Percentiles rank a stretch among this genome's conserved stretches.
Conservation (phyloP, 2,113 vertebrate species). For the Atherinomorus stipes region DNA sequence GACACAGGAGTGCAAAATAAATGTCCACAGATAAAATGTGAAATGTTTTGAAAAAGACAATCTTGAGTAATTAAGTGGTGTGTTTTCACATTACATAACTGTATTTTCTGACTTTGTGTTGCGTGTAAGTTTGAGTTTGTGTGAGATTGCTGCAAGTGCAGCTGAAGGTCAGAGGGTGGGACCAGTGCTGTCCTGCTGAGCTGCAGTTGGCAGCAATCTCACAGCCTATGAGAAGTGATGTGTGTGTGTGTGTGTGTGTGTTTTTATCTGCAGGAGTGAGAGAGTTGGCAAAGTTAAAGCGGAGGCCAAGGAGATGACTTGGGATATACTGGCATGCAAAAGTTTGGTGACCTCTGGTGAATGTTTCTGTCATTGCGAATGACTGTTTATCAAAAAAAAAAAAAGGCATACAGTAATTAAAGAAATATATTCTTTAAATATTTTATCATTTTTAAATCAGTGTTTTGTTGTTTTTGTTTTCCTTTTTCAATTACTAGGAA, state of each 20-base stretch:
- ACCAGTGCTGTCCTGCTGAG: slow-evolving; percentile 46
- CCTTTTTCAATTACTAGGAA: too few relatives aligned
- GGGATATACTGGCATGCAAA: slow-evolving; percentile 29
- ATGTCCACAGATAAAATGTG: neutral
- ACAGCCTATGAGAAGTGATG: slow-evolving; percentile 30
- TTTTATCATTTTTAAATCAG: too few relatives aligned
- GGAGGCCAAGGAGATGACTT: slow-evolving; percentile 19
- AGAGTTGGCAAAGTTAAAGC: slow-evolving; percentile 7
- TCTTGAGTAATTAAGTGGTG: neutral
- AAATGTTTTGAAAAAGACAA: neutral
- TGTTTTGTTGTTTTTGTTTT: too few relatives aligned
- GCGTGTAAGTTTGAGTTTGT: slow-evolving; percentile 23
- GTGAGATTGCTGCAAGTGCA: slow-evolving; percentile 39
- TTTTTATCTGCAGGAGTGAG: neutral
- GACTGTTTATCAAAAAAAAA: neutral
- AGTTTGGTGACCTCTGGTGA: neutral
- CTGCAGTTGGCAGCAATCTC: slow-evolving; percentile 56
- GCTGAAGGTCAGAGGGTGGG: slow-evolving; percentile 70
- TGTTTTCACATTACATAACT: neutral
- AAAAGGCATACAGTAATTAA: neutral
- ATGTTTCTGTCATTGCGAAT: neutral
- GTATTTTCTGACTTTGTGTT: neutral
- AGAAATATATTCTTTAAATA: neutral
- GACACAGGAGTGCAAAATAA: neutral
- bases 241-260: neutral